Base-by-base conservation (phyloP, 1,140 invertebrate species). In the Drosophila hydei region DNA sequence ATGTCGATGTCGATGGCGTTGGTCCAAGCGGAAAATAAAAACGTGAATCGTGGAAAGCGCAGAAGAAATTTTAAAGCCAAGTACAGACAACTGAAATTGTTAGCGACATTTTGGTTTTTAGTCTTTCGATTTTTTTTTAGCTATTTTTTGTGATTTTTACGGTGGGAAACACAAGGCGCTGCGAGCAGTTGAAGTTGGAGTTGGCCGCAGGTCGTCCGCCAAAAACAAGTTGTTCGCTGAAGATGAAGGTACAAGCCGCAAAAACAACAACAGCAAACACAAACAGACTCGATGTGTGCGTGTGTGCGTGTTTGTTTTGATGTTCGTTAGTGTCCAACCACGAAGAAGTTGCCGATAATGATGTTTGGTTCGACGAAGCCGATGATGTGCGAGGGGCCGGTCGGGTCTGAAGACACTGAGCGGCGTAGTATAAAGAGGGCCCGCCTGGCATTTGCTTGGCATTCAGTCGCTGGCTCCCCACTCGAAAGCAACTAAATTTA, bases 381-480 rank as follows among this genome's bases (percentile, higher is more conserved):
- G 36, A 38, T 51, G 43, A 52, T 25, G 1, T 3, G 6, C 5
- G 36, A 16, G 12, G 30, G 1, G 23, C 2, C 7, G 42, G 9
- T 51, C 9, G 23, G 40, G 16, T 19, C 47, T 51, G 76, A 60
- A n/a, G 19, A 19, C 19, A 51, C 33, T 14, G 42, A n/a, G 42
- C n/a, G 19, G 12, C 18, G 65, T 50, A 89, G 77, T 91, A 91
- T 91, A 91, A 91, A 91, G 85, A 88, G 89, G 79, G 71, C 73
- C 72, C 55, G 59, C 62, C 55, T 77, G 80, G 72, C 84, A 65
- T 75, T 72, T 73, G 71, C 62, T 77, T 87, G 74, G 87, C 91
- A 91, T 90, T 91, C 91, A 91, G 90, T 91, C 89, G 90, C 88
- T 89, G 88, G 79, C 85, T 91, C 79, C 91, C 84, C 84, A 90